A percentile compares a stretch with the other conserved stretches of the same genome.
These are phyloP conservation scores for Eupsilia transversa DNA, from an alignment of 2,888 invertebrate species.

Conservation along the genomic window DNA sequence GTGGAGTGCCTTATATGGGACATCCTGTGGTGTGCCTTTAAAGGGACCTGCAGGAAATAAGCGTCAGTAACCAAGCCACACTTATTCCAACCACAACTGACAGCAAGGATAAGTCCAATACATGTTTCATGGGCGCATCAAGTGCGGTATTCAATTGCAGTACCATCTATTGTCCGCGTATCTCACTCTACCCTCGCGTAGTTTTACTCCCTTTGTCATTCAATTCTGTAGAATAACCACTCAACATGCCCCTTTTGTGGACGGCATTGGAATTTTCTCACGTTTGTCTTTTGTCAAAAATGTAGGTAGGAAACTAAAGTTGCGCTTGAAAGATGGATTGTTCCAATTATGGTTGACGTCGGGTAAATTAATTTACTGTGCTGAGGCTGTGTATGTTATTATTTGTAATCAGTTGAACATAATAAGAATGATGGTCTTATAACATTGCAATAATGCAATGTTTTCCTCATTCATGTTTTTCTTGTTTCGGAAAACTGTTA, in stretches of 20 bases:
- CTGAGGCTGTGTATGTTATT: neutral
- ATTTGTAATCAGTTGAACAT: neutral
- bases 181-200: constrained; percentile 60
- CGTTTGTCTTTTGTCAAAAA: constrained; percentile 67
- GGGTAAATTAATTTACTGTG: neutral
- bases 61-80: neutral
- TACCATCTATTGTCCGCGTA: constrained; percentile 64
- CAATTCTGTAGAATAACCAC: constrained; percentile 75
- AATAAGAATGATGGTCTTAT: neutral
- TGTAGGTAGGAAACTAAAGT: constrained; percentile 12
- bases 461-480: neutral
- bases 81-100: constrained; percentile 33
- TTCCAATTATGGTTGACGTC: neutral
- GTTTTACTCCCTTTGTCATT: constrained; percentile 79
- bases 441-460: neutral
- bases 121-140: constrained; percentile 63
- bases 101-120: constrained; percentile 42
- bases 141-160: constrained; percentile 63
- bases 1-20: no score
- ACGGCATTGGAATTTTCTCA: constrained; percentile 64
- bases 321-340: neutral
- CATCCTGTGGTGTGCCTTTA: neutral
- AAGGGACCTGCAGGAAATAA: neutral
- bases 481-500: neutral
- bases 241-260: constrained; percentile 70